phyloP scores from a whole-genome alignment of 2,113 vertebrate genomes.

The Marmota flaviventris region DNA sequence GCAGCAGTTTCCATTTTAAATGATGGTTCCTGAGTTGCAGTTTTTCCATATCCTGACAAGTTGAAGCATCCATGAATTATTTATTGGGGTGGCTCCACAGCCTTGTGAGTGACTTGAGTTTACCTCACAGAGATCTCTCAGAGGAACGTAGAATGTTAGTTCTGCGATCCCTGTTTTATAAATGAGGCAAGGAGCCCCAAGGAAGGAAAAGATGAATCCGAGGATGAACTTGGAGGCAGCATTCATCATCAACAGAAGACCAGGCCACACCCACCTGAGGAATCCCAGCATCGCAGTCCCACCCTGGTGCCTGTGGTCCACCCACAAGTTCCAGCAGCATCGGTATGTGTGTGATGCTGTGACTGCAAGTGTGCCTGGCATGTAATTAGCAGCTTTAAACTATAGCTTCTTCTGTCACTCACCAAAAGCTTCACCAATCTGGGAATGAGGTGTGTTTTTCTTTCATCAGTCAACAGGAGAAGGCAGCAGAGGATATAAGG shows the following conservation, averaged over 20 bases:
- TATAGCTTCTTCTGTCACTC: background rate
- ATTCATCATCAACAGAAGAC: background rate
- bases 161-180: conserved; percentile 27
- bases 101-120: conserved; percentile 65
- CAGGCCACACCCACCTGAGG: background rate
- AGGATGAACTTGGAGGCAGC: background rate
- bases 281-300: too few species aligned
- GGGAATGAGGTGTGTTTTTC: background rate
- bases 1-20: conserved; percentile 71
- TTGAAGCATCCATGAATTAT: conserved; percentile 55
- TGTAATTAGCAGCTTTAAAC: background rate
- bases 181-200: conserved; percentile 41
- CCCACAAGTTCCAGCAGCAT: background rate
- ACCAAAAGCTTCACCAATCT: background rate
- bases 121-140: conserved; percentile 45
- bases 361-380: background rate
- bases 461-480: background rate
- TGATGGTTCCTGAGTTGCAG: conserved; percentile 18
- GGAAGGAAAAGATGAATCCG: background rate
- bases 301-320: too few species aligned
- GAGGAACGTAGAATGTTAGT: background rate
- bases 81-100: conserved; percentile 22
- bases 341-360: background rate
- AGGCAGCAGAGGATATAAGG: background rate
- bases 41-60: conserved; percentile 16